Base-by-base conservation (phyloP, 2,797 vertebrate species). In the Spea hammondii region DNA sequence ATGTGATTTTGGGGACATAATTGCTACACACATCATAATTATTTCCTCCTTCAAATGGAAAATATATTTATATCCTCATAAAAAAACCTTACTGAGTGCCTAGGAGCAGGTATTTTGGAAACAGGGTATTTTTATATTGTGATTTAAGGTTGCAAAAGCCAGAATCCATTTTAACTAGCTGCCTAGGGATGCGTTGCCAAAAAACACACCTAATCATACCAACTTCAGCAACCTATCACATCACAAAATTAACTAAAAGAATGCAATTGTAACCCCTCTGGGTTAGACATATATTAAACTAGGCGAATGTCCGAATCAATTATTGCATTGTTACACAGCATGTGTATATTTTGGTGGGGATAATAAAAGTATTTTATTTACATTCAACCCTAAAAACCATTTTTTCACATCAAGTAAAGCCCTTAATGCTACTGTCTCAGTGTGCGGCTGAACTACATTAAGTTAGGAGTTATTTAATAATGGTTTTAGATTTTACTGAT, bases 231-330 rank as follows among this genome's bases (percentile, higher is more conserved):
- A 32, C 51, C 79, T 82, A 82, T 82, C 79, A 82, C 79, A 82
- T 82, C 79, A 70, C 79, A 82, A 82, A 82, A 82, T 82, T 73
- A 82, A 74, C 79, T 82, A 69, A 77, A 77, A 77, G 65, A 82
- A 67, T 17, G 44, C 51, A 73, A 67, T 77, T 82, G 74, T 77
- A 68, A 64, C 74, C 65, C 79, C 74, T 64, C 59, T 77, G 74
- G 74, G 75, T 77, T 74, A 59, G 46, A 53, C 57, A 64, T 62
- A 67, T 32, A 48, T 77, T 77, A 60, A 47, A 76, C 62, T 67
- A 77, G 60, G 62, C 48, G 76, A 59, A 72, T 57, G 67, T 77
- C 64, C 48, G 68, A 69, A 73, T 60, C 66, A 68, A 67, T 81
- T 68, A 72, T 66, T 62, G 65, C 69, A 69, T 69, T 77, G 79